phyloP scores from a whole-genome alignment of 2,888 invertebrate genomes.

The Keiferia lycopersicella region DNA sequence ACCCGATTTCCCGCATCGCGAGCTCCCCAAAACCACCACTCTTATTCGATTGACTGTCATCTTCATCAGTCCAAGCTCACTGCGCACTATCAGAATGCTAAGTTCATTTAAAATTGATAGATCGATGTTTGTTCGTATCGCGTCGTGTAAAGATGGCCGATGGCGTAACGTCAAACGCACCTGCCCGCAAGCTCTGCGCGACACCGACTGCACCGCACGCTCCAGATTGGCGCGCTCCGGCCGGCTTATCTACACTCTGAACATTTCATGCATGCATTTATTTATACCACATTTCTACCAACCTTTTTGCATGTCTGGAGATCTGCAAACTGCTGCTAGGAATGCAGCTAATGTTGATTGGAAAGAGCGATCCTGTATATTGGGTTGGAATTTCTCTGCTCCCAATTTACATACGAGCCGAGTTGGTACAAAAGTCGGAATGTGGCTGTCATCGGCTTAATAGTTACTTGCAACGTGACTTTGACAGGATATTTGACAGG shows the following conservation, averaged over 20 bases:
- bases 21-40: conserved; percentile 88
- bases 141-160: conserved; percentile 42
- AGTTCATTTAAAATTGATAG: conserved; percentile 45
- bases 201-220: conserved; percentile 10
- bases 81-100: conserved; percentile 46
- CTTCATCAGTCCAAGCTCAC: conserved; percentile 78
- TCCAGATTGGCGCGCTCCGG: conserved; percentile 72
- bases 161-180: conserved; percentile 69
- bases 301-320: conserved; percentile 26
- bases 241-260: conserved; percentile 34
- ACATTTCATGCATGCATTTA: conserved; percentile 20
- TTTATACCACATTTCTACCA: conserved; percentile 1
- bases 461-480: conserved; percentile 11
- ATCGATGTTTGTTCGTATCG: conserved; percentile 46
- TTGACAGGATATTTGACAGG: conserved; percentile 43
- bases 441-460: conserved; percentile 20
- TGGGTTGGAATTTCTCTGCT: conserved; percentile 26
- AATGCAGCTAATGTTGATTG: conserved; percentile 26
- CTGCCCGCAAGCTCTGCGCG: conserved; percentile 64
- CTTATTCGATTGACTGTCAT: conserved; percentile 90
- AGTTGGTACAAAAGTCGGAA: conserved; percentile 12
- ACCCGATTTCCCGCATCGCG: conserved; percentile 89
- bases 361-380: conserved; percentile 21
- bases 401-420: conserved; percentile 18
- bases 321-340: conserved; percentile 22